phyloP scores from a whole-genome alignment of 1,140 invertebrate genomes.

The Archivesica marissinica region DNA sequence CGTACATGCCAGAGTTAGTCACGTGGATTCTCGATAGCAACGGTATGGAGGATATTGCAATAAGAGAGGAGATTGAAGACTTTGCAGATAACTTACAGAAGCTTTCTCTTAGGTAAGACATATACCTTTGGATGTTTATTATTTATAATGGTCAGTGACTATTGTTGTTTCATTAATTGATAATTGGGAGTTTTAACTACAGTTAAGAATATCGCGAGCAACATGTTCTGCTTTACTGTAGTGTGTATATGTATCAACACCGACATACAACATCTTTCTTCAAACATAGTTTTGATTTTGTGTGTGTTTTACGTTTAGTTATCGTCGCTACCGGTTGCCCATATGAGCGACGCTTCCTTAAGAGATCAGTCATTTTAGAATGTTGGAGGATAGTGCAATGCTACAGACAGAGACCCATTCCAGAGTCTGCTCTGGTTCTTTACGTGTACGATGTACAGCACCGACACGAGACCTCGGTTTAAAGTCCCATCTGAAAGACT shows the following conservation, averaged over 20 bases:
- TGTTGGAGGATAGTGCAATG: too few relatives aligned
- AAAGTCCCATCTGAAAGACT: too few relatives aligned
- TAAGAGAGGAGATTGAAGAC: not conserved
- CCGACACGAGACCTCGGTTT: too few relatives aligned
- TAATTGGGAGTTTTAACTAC: not conserved
- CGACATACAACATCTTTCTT: not conserved
- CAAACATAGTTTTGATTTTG: too few relatives aligned
- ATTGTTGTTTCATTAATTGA: not conserved
- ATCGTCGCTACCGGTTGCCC: too few relatives aligned
- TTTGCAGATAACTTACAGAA: conserved; percentile 28
- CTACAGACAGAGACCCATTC: too few relatives aligned
- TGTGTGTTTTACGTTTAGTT: too few relatives aligned
- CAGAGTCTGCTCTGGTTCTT: too few relatives aligned
- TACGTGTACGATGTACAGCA: too few relatives aligned
- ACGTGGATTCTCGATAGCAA: conserved; percentile 42
- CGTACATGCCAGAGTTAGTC: conserved; percentile 39
- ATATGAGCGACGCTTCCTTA: too few relatives aligned
- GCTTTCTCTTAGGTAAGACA: conserved; percentile 40
- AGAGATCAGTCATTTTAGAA: too few relatives aligned
- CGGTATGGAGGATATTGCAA: not conserved
- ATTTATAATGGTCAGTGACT: not conserved
- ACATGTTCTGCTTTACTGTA: not conserved
- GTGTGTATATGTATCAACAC: not conserved
- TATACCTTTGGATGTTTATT: not conserved
- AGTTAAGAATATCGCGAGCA: not conserved